These are phyloP conservation scores for Drosophila acutilabella DNA, from an alignment of 2,888 invertebrate species.

Conservation along the genomic window DNA sequence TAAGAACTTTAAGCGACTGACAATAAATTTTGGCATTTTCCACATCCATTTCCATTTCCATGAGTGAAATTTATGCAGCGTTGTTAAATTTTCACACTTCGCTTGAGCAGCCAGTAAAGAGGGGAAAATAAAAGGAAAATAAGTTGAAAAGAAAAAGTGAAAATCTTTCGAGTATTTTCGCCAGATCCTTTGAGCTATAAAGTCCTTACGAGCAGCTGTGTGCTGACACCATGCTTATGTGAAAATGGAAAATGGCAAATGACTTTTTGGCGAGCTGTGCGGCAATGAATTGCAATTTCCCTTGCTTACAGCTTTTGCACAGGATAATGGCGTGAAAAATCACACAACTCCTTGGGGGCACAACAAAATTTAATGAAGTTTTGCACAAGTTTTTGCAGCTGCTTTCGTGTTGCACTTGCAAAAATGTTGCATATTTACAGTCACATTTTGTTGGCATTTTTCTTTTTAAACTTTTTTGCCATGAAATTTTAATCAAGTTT, in stretches of 20 bases:
- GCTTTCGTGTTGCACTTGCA: slow-evolving; percentile 13
- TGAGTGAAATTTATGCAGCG: slow-evolving; percentile 56
- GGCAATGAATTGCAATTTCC: slow-evolving; percentile 43
- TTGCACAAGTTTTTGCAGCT: slow-evolving; percentile 57
- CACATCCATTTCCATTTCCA: neutral
- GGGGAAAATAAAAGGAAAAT: neutral
- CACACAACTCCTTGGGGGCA: slow-evolving; percentile 34
- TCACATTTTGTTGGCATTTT: neutral
- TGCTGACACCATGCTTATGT: slow-evolving; percentile 27
- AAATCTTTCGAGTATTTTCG: slow-evolving; percentile 26
- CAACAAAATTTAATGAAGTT: slow-evolving; percentile 64
- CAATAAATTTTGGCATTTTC: slow-evolving; percentile 24
- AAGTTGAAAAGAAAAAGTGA: slow-evolving; percentile 11
- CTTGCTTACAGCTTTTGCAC: slow-evolving; percentile 45
- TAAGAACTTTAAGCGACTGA: slow-evolving; percentile 27
- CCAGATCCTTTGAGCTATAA: neutral
- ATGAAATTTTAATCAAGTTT: slow-evolving; percentile 79
- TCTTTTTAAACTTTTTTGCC: slow-evolving; percentile 24
- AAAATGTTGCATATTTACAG: slow-evolving; percentile 49
- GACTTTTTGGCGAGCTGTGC: slow-evolving; percentile 28
- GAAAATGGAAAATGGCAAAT: slow-evolving; percentile 35
- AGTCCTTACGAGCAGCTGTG: slow-evolving; percentile 28
- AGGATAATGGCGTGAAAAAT: slow-evolving; percentile 47
- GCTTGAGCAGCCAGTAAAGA: slow-evolving; percentile 5
- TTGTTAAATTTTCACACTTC: slow-evolving; percentile 45